These are phyloP conservation scores for Brachyhypopomus occidentalis DNA, from an alignment of 2,113 vertebrate species.

Conservation along the genomic window DNA sequence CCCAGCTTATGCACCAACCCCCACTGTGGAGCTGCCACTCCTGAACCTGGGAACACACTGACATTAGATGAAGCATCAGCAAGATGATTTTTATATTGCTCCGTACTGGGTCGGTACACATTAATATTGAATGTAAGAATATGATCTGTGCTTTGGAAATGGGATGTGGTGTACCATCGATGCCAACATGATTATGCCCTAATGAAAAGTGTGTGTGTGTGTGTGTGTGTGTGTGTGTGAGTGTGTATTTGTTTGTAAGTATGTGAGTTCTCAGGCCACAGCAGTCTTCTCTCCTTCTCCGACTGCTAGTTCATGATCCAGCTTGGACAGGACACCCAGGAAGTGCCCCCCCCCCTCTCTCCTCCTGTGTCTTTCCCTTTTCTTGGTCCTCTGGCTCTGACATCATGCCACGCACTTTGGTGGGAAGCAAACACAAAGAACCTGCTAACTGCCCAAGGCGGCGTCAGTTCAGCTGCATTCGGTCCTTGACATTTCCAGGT, in stretches of 20 bases:
- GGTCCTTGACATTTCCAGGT: neutral
- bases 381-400: neutral
- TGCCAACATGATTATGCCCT: constrained; percentile 4
- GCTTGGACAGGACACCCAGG: neutral
- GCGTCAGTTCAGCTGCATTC: constrained; percentile 25
- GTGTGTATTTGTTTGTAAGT: too few relatives aligned
- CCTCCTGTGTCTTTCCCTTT: neutral
- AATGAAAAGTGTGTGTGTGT: neutral
- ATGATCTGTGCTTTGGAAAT: constrained; percentile 24
- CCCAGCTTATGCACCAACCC: constrained; percentile 30
- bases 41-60: constrained; percentile 19
- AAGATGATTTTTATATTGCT: constrained; percentile 18
- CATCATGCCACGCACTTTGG: neutral
- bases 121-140: constrained; percentile 16
- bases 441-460: constrained; percentile 2
- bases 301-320: neutral
- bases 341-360: neutral
- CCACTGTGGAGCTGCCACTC: constrained; percentile 19
- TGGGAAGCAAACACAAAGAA: constrained; percentile 26
- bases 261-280: too few relatives aligned
- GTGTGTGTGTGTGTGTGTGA: too few relatives aligned
- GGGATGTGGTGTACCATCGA: constrained; percentile 5
- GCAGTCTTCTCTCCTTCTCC: too few relatives aligned
- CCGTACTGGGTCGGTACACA: constrained; percentile 7
- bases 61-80: constrained; percentile 33